A percentile compares a stretch with the other conserved stretches of the same genome.
phyloP scores from a whole-genome alignment of 2,888 invertebrate species.

The Cataglyphis albicans region DNA sequence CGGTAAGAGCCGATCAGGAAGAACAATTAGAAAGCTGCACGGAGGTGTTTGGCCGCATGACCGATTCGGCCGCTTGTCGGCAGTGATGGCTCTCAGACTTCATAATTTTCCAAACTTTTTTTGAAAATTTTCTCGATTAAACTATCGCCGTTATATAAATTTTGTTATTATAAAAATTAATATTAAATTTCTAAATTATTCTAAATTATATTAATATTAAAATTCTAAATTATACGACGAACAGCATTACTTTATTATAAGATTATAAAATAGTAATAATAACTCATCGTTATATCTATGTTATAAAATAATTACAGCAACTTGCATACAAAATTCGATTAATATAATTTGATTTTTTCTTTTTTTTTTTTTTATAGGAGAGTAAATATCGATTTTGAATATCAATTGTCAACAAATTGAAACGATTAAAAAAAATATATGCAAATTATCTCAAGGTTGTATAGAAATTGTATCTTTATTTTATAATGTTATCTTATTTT shows the following conservation, averaged over 20 bases:
- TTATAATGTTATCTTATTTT: not conserved
- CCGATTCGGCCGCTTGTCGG: slow-evolving; percentile 34
- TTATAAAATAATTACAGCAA: not conserved
- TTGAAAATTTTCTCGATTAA: not conserved
- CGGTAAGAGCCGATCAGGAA: slow-evolving; percentile 77
- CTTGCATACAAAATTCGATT: not conserved
- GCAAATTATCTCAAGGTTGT: not conserved
- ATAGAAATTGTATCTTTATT: not conserved
- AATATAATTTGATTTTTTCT: not conserved
- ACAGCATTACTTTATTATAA: not conserved
- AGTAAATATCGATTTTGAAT: not conserved
- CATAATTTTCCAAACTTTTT: not conserved
- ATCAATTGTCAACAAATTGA: not conserved
- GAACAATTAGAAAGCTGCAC: slow-evolving; percentile 79
- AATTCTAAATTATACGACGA: not conserved
- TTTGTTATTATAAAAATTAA: not conserved
- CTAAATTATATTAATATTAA: not conserved
- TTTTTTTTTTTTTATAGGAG: not conserved
- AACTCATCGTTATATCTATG: not conserved
- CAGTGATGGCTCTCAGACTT: not conserved
- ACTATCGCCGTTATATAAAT: not conserved
- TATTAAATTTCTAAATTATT: no score
- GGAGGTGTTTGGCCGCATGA: slow-evolving; percentile 62
- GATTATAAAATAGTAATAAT: not conserved
- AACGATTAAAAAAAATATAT: not conserved